phyloP scores from a whole-genome alignment of 1,140 invertebrate species.

The Papilio aristodemus region DNA sequence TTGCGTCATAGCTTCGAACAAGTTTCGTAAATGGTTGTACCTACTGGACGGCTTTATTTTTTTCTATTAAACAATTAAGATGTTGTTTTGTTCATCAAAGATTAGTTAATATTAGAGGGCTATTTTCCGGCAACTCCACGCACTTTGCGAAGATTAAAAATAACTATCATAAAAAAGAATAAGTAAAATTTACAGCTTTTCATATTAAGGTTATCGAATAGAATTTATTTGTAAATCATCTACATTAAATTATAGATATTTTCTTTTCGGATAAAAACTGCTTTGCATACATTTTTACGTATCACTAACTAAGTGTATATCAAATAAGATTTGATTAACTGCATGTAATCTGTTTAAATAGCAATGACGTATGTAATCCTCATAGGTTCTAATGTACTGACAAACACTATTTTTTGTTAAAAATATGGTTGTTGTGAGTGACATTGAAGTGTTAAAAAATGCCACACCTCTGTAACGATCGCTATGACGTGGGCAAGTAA shows the following conservation, averaged over 20 bases:
- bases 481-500: not conserved
- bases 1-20: constrained; percentile 54
- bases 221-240: too few species aligned
- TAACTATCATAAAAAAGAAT: too few species aligned
- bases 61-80: constrained; percentile 28
- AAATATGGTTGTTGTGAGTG: constrained; percentile 1
- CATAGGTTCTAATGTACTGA: not conserved
- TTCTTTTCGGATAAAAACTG: too few species aligned
- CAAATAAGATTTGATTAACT: not conserved
- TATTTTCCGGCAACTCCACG: too few species aligned
- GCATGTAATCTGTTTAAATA: not conserved
- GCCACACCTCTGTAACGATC: not conserved
- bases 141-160: too few species aligned
- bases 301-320: not conserved
- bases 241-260: too few species aligned
- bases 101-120: not conserved
- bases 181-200: too few species aligned
- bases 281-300: not conserved
- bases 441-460: constrained; percentile 6
- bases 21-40: constrained; percentile 42
- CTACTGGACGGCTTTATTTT: constrained; percentile 32
- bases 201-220: too few species aligned
- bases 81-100: constrained; percentile 14
- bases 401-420: constrained; percentile 1
- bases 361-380: not conserved